A percentile compares a stretch with the other conserved stretches of the same genome.
These are phyloP conservation scores for Tipula helvola DNA, from an alignment of 2,888 invertebrate species.

Conservation along the genomic window DNA sequence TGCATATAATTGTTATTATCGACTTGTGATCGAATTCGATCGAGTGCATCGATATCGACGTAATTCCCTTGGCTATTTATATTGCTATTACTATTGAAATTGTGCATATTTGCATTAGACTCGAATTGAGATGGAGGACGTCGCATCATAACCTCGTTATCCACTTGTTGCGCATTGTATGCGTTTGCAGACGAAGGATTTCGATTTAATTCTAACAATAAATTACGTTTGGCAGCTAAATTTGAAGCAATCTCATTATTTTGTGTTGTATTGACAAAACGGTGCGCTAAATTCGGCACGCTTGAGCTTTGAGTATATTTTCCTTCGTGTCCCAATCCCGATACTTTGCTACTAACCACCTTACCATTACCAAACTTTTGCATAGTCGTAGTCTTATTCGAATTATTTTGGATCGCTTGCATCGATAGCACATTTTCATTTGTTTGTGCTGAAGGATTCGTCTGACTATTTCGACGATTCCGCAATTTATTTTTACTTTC, in stretches of 20 bases:
- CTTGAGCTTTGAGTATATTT: constrained; percentile 46
- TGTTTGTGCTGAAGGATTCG: constrained; percentile 14
- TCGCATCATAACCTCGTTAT: constrained; percentile 16
- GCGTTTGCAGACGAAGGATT: background rate
- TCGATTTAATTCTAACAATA: background rate
- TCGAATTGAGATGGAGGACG: constrained; percentile 21
- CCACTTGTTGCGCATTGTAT: background rate
- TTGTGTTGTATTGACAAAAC: constrained; percentile 12
- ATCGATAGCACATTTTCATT: constrained; percentile 14
- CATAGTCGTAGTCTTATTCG: constrained; percentile 32
- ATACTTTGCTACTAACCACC: constrained; percentile 44
- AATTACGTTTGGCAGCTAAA: background rate
- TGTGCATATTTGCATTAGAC: constrained; percentile 9
- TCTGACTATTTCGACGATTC: constrained; percentile 21
- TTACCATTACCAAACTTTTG: constrained; percentile 70
- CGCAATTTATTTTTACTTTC: constrained; percentile 34
- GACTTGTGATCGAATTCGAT: constrained; percentile 37
- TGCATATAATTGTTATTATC: constrained; percentile 25
- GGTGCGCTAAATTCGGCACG: constrained; percentile 39
- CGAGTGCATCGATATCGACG: constrained; percentile 45
- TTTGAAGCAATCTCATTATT: background rate
- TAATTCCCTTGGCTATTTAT: constrained; percentile 31
- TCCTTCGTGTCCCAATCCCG: constrained; percentile 65
- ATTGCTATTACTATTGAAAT: constrained; percentile 12
- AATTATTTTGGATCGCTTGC: constrained; percentile 17